phyloP scores from a whole-genome alignment of 2,888 invertebrate species.

The Myopa tessellatipennis region DNA sequence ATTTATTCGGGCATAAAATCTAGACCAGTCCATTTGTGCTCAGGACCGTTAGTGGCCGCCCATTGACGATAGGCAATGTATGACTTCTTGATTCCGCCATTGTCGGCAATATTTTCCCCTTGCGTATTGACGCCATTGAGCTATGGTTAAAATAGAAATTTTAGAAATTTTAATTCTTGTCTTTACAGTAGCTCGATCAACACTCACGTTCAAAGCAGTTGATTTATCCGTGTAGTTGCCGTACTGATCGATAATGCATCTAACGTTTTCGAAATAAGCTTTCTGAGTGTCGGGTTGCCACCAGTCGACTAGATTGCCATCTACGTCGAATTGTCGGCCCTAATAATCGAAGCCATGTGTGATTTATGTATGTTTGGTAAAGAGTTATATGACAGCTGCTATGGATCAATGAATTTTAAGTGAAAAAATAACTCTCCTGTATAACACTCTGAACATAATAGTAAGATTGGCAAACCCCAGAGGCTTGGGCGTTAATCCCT shows the following conservation, averaged over 20 bases:
- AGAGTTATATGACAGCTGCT: too few relatives aligned
- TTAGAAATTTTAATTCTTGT: constrained; percentile 9
- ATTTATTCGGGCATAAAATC: constrained; percentile 77
- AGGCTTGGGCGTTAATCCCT: too few relatives aligned
- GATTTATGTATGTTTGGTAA: constrained; percentile 50
- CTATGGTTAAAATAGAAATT: constrained; percentile 68
- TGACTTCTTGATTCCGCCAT: constrained; percentile 92
- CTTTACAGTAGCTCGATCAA: constrained; percentile 37
- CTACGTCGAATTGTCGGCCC: constrained; percentile 56
- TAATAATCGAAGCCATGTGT: constrained; percentile 62
- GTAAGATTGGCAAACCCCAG: too few relatives aligned
- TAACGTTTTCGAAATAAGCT: constrained; percentile 53
- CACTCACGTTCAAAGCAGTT: constrained; percentile 26
- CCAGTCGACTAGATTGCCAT: constrained; percentile 58
- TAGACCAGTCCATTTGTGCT: constrained; percentile 78
- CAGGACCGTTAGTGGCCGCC: constrained; percentile 75
- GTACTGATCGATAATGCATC: constrained; percentile 60
- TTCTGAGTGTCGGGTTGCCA: constrained; percentile 57
- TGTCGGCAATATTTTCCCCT: constrained; percentile 96
- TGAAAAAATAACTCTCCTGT: constrained; percentile 71
- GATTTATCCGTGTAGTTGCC: constrained; percentile 34
- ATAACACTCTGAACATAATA: too few relatives aligned
- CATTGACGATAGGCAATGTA: constrained; percentile 85
- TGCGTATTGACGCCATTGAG: constrained; percentile 92
- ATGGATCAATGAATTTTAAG: too few relatives aligned